These are phyloP conservation scores for Trididemnum miniatum DNA, from an alignment of 23 tunicate species.

Conservation along the genomic window DNA sequence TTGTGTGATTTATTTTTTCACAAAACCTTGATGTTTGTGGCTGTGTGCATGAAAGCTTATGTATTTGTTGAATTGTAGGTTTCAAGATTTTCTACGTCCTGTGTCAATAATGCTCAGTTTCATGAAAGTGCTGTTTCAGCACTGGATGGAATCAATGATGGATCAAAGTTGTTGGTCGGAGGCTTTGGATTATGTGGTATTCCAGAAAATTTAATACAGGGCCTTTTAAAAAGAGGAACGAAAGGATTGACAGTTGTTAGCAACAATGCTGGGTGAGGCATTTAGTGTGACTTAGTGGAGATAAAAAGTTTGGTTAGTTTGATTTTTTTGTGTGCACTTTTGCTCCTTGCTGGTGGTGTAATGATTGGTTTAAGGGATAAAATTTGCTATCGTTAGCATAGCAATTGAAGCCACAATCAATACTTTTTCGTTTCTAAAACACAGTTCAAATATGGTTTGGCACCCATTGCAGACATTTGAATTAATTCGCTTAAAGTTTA, in stretches of 20 bases:
- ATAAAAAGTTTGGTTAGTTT: background rate
- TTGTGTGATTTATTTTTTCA: no score
- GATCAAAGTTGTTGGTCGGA: constrained; percentile 86
- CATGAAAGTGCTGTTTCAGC: constrained; percentile 63
- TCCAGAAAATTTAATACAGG: constrained; percentile 90
- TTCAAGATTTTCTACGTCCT: constrained; percentile 55
- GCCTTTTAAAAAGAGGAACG: constrained; percentile 48
- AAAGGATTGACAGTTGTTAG: constrained; percentile 76
- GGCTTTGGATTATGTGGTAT: constrained; percentile 98
- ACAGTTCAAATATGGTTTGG: no score
- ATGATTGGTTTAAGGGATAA: no score
- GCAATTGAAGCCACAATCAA: no score
- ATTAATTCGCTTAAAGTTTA: no score
- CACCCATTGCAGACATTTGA: no score
- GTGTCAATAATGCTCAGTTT: constrained; percentile 37
- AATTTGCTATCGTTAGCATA: no score
- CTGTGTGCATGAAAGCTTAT: no score
- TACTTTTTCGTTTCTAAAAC: no score
- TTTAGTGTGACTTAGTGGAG: background rate
- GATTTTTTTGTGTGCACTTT: background rate
- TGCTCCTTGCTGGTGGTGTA: background rate
- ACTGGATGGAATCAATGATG: constrained; percentile 62
- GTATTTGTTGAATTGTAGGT: background rate
- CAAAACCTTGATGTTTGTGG: no score
- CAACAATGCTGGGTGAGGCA: constrained; percentile 90